Evolutionary conservation across 2,113 vertebrate genomes (phyloP), one percentile per base, ranked within the genome.

Genomic region (Cairina moschata): DNA sequence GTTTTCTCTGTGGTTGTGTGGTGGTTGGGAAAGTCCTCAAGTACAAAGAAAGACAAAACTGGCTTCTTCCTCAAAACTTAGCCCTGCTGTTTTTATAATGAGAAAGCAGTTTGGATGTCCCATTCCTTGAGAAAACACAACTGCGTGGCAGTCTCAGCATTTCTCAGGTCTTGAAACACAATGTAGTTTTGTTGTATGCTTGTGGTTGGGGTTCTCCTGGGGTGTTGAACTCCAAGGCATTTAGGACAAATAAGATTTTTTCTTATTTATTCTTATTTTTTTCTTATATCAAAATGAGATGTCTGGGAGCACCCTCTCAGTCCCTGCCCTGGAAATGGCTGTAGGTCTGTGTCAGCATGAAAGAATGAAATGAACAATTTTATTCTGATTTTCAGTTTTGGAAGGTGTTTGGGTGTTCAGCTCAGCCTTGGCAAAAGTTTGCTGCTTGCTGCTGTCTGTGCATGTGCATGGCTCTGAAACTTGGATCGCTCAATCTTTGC

Each of bases 1-100:
- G 63, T 91, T 92, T 90, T 54, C 62, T 95, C 42, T 67, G 2
- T 67, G 56, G 58, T 34, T 68, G 46, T 91, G 58, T 55, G 73
- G 44, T 72, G 73, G 67, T 10, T 87, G 75, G 91, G 93, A 90
- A 95, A 95, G 72, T 95, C 88, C 86, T 96, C 14, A 80, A 92
- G 75, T 50, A 84, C 59, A 74, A 87, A 48, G 32, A 66, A 83
- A 72, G 8, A 38, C 4, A 38, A 94, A 92, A 91, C 28, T 34
- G 52, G 6, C 78, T 86, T 42, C 46, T 93, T 95, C 91, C 83
- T 69, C 73, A 87, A 95, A 89, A 73, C 0, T 0, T 77, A 48
- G 48, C 65, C 56, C 62, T 95, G 26, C 58, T 82, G 60, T 60
- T 94, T 88, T 80, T 82, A 32, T 55, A 86, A 86, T 59, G 46